A percentile compares a stretch with the other conserved stretches of the same genome.
Evolutionary conservation across 2,797 vertebrate species (phyloP).

Genomic region (Sebastes paucispinis): DNA sequence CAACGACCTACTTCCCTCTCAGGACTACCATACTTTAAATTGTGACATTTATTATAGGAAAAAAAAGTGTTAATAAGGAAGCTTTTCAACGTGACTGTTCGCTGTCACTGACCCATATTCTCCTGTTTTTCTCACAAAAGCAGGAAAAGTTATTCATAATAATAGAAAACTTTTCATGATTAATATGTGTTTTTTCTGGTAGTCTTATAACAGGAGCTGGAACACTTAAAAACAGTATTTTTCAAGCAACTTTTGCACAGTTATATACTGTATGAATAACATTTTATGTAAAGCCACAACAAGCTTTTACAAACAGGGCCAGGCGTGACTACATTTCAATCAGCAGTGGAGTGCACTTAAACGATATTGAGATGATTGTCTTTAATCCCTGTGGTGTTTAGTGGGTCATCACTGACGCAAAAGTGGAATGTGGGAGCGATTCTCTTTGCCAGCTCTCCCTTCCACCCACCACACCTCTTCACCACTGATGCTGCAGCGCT

Average conservation of each 20-base stretch:
- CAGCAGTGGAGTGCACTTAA: neutral
- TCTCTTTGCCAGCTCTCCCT: neutral
- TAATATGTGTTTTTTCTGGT: no score
- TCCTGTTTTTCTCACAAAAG: neutral
- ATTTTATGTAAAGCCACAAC: neutral
- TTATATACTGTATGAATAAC: no score
- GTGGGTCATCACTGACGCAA: slow-evolving; percentile 47
- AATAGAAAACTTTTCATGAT: neutral
- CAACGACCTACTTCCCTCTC: slow-evolving; percentile 70
- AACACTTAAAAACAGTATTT: neutral
- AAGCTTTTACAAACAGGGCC: neutral
- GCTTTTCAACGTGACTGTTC: slow-evolving; percentile 1
- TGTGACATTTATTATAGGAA: slow-evolving; percentile 27
- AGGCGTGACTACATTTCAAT: neutral
- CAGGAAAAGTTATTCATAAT: neutral
- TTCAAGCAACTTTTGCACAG: neutral
- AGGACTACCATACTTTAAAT: slow-evolving; percentile 25
- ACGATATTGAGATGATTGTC: slow-evolving; percentile 15
- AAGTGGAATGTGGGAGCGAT: neutral
- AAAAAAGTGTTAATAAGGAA: slow-evolving; percentile 12
- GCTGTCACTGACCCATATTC: slow-evolving; percentile 33
- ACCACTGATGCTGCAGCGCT: neutral
- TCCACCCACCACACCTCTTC: neutral
- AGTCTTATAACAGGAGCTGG: fast-evolving
- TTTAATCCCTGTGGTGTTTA: slow-evolving; percentile 29